Conservation (phyloP, 1,140 invertebrate genomes). For the Spodoptera litura region DNA sequence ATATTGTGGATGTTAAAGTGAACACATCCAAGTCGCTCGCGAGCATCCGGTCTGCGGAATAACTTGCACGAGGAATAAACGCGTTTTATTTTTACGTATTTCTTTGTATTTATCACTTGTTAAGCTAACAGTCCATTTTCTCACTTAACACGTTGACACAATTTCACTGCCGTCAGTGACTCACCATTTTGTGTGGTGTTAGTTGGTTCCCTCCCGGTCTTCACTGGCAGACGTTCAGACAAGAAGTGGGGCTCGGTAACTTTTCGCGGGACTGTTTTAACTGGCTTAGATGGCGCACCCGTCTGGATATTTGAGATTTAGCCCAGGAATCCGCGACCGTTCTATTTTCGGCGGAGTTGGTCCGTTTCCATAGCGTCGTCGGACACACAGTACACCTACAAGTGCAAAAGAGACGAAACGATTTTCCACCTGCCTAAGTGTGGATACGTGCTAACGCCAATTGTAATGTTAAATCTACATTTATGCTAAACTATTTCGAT, state of each 20-base stretch:
- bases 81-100: slow-evolving; percentile 40
- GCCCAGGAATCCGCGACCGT: slow-evolving; percentile 86
- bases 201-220: slow-evolving; percentile 87
- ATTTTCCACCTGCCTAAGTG: slow-evolving; percentile 66
- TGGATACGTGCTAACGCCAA: slow-evolving; percentile 60
- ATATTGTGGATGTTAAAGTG: slow-evolving; percentile 38
- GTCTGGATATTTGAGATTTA: slow-evolving; percentile 87
- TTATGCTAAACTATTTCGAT: slow-evolving; percentile 84
- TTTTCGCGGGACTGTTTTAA: slow-evolving; percentile 90
- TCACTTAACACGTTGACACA: slow-evolving; percentile 82
- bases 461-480: slow-evolving; percentile 82
- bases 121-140: slow-evolving; percentile 67
- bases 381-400: slow-evolving; percentile 49
- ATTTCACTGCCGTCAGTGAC: slow-evolving; percentile 82
- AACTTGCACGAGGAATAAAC: slow-evolving; percentile 61
- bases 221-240: slow-evolving; percentile 90
- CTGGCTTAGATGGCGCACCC: slow-evolving; percentile 89
- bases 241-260: slow-evolving; percentile 90
- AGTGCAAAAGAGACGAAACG: slow-evolving; percentile 77
- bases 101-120: slow-evolving; percentile 66
- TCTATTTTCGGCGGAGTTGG: slow-evolving; percentile 85
- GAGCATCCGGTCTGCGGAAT: slow-evolving; percentile 80
- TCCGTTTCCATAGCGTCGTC: slow-evolving; percentile 68
- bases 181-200: slow-evolving; percentile 89
- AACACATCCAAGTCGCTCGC: slow-evolving; percentile 56